Conservation (phyloP, 2,888 invertebrate genomes). For the Brachypalpus laphriformis region DNA sequence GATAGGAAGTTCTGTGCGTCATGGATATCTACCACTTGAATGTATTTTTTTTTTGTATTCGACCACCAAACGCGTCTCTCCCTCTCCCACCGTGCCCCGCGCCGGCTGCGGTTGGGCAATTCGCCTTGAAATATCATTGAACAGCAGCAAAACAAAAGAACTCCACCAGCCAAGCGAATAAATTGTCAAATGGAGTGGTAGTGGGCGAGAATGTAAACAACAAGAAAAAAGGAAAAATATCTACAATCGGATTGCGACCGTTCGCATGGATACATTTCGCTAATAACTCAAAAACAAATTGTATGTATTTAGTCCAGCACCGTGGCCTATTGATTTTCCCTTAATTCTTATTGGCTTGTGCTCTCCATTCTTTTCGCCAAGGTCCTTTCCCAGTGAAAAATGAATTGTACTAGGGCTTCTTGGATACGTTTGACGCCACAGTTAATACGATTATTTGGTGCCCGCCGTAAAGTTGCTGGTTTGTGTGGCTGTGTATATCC, state of each 20-base stretch:
- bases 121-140: conserved; percentile 17
- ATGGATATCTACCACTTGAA: not conserved
- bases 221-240: conserved; percentile 25
- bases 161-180: conserved; percentile 11
- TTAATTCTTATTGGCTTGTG: no score
- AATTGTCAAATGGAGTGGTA: conserved; percentile 34
- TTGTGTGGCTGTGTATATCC: not conserved
- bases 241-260: conserved; percentile 44
- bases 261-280: conserved; percentile 39
- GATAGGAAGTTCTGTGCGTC: conserved; percentile 13
- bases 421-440: conserved; percentile 12
- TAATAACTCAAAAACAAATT: conserved; percentile 48
- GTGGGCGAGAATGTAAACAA: not conserved
- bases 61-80: conserved; percentile 26
- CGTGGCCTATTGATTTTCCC: conserved; percentile 26
- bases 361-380: not conserved
- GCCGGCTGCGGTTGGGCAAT: conserved; percentile 16
- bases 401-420: conserved; percentile 6
- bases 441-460: conserved; percentile 50
- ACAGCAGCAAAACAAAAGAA: not conserved
- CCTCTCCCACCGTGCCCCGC: not conserved
- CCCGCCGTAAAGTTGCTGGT: conserved; percentile 5
- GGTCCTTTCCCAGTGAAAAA: conserved; percentile 15
- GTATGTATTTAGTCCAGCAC: conserved; percentile 41
- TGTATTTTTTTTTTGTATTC: not conserved